Base-by-base conservation (phyloP, 2,797 vertebrate genomes). In the Clarias laeviceps region DNA sequence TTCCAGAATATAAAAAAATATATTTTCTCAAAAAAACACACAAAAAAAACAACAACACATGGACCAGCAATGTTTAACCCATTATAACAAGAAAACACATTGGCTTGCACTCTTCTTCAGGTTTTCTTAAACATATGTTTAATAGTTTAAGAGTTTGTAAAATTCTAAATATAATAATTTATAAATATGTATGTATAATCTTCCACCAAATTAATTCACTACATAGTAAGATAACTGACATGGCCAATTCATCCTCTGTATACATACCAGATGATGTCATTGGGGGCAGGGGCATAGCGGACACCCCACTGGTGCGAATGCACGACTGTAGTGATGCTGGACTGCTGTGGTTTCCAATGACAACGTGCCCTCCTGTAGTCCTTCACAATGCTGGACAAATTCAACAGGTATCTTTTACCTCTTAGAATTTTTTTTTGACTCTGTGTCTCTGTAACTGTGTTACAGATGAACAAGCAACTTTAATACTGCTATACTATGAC, bases 241-340 rank as follows among this genome's bases (percentile, higher is more conserved):
- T 65, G 2, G 62, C n/a, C 18, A 29, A 22, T 29, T 66, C 14
- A 45, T 54, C 32, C 40, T 80, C 24, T 32, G 37, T 68, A 59
- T 80, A 92, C 94, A 92, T 92, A 99, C 98, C 98, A 99, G 93
- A 99, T 98, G 87, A 99, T 97, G 92, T 99, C 97, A 79, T 92
- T 98, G 85, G 98, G 97, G 76, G 97, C 96, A 3, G 98, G 96
- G 56, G 98, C 97, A 8, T 97, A 96, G 89, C 76, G 18, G 80
- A 99, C 87, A 0, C 94, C 94, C 98, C 98, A 99, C 73, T 89
- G 91, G 86, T 97, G 94, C 8, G 98, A 98, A 84, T 96, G 96
- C 89, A 99, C 93, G 82, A 96, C 91, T 0, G 97, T 96, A 86
- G 96, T 97, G 91, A 99, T 96, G 32, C 98, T 99, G 78, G 98